Evolutionary conservation across 2,888 invertebrate species (phyloP), one percentile per base, ranked within the genome.

Genomic region (Polymixis lichenea): DNA sequence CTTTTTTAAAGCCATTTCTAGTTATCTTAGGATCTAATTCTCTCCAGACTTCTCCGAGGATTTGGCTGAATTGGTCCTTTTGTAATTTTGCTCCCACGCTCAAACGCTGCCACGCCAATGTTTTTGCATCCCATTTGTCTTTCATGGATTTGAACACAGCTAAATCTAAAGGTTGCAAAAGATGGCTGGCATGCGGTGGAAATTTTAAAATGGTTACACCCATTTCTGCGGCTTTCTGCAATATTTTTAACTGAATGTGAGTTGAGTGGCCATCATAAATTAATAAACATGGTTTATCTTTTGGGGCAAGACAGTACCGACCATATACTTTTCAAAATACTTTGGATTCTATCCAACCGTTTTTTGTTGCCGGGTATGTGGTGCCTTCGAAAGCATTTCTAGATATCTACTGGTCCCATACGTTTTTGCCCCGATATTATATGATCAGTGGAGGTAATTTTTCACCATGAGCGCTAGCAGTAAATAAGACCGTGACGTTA

Each of bases 331-430:
- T 43, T 64, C 62, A 43, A 43, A 64, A n/a, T 0, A 91, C 85
- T 51, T 90, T 80, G 0, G 83, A 73, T 32, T 90, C 87, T 69
- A 91, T 91, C 90, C 90, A 90, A 7, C 89, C 89, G 78, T 91
- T 90, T 80, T 58, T 76, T 8, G 85, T 87, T 11, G 88, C 87
- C 13, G 90, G 88, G 72, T 89, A 89, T 9, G 80, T 61, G 22
- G 88, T 90, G 19, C 83, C 86, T 60, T 89, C 89, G 82, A 82
- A 91, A 0, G 75, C 88, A 73, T 84, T 72, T 58, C 78, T 83
- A 46, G 90, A 90, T 66, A 88, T 80, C 91, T 90, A 93, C 70
- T 88, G 80, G 79, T 92, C 89, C 91, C 92, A 93, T n/a, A 90
- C 79, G 85, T 90, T 85, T 84, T 91, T n/a, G n/a, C n/a, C n/a